phyloP scores from a whole-genome alignment of 2,113 vertebrate species.

The Ageneiosus marmoratus region DNA sequence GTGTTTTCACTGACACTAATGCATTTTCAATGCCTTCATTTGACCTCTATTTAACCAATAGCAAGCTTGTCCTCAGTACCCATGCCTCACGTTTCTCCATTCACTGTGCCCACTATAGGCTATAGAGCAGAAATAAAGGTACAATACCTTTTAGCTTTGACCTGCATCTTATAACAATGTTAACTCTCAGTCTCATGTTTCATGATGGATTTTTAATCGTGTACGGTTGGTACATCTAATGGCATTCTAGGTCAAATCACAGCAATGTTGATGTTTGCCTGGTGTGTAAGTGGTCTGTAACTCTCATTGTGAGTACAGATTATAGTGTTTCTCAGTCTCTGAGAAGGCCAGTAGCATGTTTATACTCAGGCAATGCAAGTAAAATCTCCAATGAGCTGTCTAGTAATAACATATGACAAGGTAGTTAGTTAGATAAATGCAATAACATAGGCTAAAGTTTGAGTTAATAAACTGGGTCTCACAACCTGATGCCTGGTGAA shows the following conservation, averaged over 20 bases:
- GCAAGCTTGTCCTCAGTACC: background rate
- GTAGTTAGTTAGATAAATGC: background rate
- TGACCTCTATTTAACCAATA: background rate
- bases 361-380: background rate
- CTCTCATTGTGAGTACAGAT: background rate
- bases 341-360: background rate
- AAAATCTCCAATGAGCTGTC: background rate
- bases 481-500: background rate
- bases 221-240: background rate
- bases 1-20: background rate
- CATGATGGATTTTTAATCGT: conserved; percentile 21
- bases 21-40: background rate
- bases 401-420: background rate
- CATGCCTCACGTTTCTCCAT: background rate
- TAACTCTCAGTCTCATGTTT: conserved; percentile 3
- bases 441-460: background rate
- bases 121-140: conserved; percentile 6
- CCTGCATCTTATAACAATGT: background rate
- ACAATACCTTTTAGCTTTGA: conserved; percentile 14
- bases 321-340: background rate
- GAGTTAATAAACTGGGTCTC: background rate
- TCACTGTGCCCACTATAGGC: background rate
- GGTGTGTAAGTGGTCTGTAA: background rate
- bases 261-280: background rate
- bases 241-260: background rate